Evolutionary conservation across 2,797 vertebrate species (phyloP).

Genomic region (Peromyscus nudipes): DNA sequence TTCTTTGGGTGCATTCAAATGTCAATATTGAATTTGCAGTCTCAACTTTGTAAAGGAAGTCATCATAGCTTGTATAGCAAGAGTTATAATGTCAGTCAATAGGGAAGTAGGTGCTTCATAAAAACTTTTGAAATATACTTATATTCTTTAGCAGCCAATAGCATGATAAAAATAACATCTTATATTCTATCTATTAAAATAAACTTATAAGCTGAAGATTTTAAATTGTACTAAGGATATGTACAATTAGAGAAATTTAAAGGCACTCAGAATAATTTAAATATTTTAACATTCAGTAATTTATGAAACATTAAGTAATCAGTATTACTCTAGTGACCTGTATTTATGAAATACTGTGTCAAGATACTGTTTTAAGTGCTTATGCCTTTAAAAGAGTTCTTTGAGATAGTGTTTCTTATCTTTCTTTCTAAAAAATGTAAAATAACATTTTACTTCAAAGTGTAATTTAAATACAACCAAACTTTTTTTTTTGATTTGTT

Average conservation of each 20-base stretch:
- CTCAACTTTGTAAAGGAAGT: constrained; percentile 55
- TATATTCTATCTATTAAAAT: constrained; percentile 43
- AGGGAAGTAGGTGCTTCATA: constrained; percentile 47
- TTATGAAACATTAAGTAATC: background rate
- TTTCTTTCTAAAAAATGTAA: background rate
- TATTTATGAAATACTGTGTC: background rate
- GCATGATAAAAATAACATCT: constrained; percentile 63
- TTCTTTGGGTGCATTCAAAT: constrained; percentile 82
- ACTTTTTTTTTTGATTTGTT: background rate
- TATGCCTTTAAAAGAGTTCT: background rate
- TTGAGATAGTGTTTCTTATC: background rate
- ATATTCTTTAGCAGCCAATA: constrained; percentile 42
- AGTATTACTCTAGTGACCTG: background rate
- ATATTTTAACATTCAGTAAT: background rate
- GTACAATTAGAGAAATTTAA: constrained; percentile 41
- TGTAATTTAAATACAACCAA: background rate
- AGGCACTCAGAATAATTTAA: background rate
- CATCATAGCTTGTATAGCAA: constrained; percentile 79
- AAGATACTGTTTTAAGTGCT: background rate
- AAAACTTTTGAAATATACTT: constrained; percentile 48
- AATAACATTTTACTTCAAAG: background rate
- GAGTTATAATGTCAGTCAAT: constrained; percentile 76
- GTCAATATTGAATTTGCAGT: constrained; percentile 85
- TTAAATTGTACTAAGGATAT: background rate
- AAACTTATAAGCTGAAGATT: constrained; percentile 29